phyloP scores from a whole-genome alignment of 2,888 invertebrate species.

The Xanthorhoe spadicearia region DNA sequence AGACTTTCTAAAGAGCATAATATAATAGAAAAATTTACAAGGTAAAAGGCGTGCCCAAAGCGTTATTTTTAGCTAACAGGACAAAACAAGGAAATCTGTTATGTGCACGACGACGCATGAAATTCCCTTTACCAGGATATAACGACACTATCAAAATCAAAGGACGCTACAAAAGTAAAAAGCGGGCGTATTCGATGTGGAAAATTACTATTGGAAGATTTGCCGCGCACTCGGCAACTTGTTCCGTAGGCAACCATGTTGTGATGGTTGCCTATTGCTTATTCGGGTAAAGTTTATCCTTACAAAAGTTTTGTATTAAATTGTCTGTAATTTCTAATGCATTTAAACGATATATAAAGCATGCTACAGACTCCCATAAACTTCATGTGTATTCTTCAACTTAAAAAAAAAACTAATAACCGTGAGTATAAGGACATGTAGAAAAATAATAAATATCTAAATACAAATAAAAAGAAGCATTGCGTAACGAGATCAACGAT shows the following conservation, averaged over 20 bases:
- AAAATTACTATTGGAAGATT: constrained; percentile 46
- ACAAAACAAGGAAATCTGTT: constrained; percentile 40
- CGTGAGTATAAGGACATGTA: too few relatives aligned
- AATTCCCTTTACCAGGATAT: constrained; percentile 46
- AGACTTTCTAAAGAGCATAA: too few relatives aligned
- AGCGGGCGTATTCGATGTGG: constrained; percentile 45
- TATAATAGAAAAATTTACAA: too few relatives aligned
- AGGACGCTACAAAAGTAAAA: constrained; percentile 49
- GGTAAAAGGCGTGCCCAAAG: not conserved
- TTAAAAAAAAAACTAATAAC: too few relatives aligned
- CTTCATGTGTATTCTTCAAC: too few relatives aligned
- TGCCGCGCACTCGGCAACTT: constrained; percentile 30
- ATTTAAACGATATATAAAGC: not conserved
- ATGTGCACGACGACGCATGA: constrained; percentile 46
- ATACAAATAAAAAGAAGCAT: too few relatives aligned
- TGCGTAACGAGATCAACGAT: too few relatives aligned
- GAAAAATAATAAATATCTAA: too few relatives aligned
- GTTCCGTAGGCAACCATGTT: not conserved
- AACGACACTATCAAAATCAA: constrained; percentile 51
- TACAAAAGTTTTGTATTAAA: too few relatives aligned
- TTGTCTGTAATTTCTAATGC: not conserved
- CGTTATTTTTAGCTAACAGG: constrained; percentile 20
- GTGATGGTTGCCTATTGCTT: not conserved
- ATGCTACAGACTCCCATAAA: too few relatives aligned
- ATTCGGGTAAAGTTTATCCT: not conserved